phyloP scores from a whole-genome alignment of 2,888 invertebrate genomes.

The Plagodis dolabraria region DNA sequence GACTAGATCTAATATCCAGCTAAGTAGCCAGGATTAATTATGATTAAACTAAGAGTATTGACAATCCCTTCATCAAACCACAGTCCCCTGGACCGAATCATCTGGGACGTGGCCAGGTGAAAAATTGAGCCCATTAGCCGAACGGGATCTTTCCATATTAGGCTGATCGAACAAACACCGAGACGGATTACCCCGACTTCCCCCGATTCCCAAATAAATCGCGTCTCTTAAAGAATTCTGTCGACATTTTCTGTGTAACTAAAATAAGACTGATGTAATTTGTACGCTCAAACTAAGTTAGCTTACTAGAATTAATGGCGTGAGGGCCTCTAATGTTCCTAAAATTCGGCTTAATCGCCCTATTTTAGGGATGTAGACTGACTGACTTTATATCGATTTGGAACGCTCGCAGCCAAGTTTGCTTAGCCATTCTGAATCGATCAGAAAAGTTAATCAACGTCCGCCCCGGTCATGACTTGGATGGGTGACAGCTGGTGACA shows the following conservation, averaged over 20 bases:
- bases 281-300: conserved; percentile 61
- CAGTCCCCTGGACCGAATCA: conserved; percentile 28
- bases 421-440: too few species aligned
- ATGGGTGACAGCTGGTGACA: too few species aligned
- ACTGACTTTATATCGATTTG: too few species aligned
- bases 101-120: conserved; percentile 13
- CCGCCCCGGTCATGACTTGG: too few species aligned
- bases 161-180: conserved; percentile 65
- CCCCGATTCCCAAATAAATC: conserved; percentile 56
- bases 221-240: conserved; percentile 60
- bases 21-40: too few species aligned
- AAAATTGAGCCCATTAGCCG: conserved; percentile 59
- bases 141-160: conserved; percentile 68
- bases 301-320: conserved; percentile 68
- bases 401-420: too few species aligned
- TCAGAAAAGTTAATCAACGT: too few species aligned
- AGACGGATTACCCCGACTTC: conserved; percentile 62
- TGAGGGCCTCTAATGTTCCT: conserved; percentile 54
- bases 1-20: too few species aligned
- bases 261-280: conserved; percentile 73
- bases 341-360: conserved; percentile 48
- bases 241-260: conserved; percentile 58
- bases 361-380: conserved; percentile 45
- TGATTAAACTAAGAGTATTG: too few species aligned
- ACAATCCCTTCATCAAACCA: too few species aligned